Evolutionary conservation across 2,113 vertebrate genomes (phyloP).

Genomic region (Notechis scutatus): DNA sequence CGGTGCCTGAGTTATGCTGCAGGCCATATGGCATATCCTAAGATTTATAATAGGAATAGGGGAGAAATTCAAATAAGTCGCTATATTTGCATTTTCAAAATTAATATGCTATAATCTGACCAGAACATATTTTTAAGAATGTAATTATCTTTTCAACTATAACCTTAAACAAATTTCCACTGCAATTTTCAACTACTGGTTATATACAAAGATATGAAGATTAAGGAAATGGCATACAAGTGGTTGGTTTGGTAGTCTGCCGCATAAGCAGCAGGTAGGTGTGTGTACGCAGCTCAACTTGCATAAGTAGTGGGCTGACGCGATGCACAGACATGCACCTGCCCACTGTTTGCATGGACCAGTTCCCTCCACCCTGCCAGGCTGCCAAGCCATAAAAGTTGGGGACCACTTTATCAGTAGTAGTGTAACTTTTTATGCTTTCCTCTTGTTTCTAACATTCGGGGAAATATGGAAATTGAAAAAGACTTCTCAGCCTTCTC

Average conservation of each 20-base stretch:
- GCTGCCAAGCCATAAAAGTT: not conserved
- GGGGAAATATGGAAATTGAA: not conserved
- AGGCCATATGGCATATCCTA: not conserved
- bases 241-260: not conserved
- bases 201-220: not conserved
- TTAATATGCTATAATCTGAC: not conserved
- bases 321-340: not conserved
- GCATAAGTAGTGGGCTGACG: not conserved
- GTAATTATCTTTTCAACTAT: not conserved
- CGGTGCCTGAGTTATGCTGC: not conserved
- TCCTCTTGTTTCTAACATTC: not conserved
- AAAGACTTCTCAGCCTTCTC: not conserved
- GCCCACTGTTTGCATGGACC: not conserved
- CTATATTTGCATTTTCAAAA: not conserved
- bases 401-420: not conserved
- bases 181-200: not conserved
- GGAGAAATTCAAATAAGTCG: not conserved
- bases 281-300: not conserved
- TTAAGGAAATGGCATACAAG: not conserved
- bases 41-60: not conserved
- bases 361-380: not conserved
- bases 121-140: not conserved
- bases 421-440: not conserved
- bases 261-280: rapidly evolving
- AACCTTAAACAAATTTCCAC: not conserved